Evolutionary conservation across 2,113 vertebrate genomes (phyloP).

Genomic region (Athene cunicularia): DNA sequence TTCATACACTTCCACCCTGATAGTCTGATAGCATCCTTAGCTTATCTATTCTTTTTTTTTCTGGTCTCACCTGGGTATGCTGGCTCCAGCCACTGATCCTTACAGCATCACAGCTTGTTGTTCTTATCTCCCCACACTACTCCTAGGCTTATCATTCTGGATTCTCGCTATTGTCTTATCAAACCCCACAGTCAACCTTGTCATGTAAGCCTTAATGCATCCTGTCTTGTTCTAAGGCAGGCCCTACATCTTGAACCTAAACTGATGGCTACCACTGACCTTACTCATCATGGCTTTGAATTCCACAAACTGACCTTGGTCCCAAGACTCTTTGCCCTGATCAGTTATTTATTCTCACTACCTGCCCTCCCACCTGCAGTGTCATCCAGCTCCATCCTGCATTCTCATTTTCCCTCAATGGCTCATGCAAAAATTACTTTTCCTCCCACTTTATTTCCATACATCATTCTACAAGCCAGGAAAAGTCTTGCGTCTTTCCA

Average conservation of each 20-base stretch:
- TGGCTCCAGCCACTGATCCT: not conserved
- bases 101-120: not conserved
- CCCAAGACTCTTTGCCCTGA: not conserved
- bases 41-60: not conserved
- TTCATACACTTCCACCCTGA: not conserved
- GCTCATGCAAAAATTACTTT: not conserved
- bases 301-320: not conserved
- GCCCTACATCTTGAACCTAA: not conserved
- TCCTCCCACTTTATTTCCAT: not conserved
- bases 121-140: not conserved
- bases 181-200: not conserved
- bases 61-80: not conserved
- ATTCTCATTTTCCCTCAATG: not conserved
- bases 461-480: not conserved
- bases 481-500: not conserved
- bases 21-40: not conserved
- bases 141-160: not conserved
- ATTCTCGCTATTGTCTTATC: not conserved
- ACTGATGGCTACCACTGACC: not conserved
- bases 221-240: not conserved
- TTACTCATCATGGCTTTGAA: not conserved
- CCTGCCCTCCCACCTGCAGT: not conserved
- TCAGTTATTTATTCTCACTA: not conserved
- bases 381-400: not conserved
- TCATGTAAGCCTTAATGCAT: not conserved